A percentile compares a stretch with the other conserved stretches of the same genome.
phyloP scores from a whole-genome alignment of 1,140 invertebrate species.

The Metaphire vulgaris region DNA sequence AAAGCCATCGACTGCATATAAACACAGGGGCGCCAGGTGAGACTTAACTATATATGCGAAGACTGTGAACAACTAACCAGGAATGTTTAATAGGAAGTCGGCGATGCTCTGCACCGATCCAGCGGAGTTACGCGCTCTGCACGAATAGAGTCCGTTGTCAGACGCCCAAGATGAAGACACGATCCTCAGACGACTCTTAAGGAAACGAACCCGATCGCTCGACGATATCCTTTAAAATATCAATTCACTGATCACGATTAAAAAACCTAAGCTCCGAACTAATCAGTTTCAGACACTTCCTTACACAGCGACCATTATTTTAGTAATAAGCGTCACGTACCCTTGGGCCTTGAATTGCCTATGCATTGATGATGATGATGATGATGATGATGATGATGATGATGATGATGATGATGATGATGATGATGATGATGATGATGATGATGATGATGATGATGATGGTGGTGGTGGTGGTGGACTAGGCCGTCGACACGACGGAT shows the following conservation, averaged over 20 bases:
- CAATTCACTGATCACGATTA: no score
- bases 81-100: conserved; percentile 57
- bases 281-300: no score
- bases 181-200: conserved; percentile 62
- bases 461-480: neutral
- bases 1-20: no score
- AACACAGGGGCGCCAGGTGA: no score
- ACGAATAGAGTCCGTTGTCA: conserved; percentile 68
- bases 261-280: no score
- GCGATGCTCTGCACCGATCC: conserved; percentile 57
- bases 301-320: no score
- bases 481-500: no score
- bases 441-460: conserved; percentile 13
- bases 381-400: conserved; percentile 11
- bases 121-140: conserved; percentile 61
- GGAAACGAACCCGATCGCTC: conserved; percentile 58
- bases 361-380: conserved; percentile 8
- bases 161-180: conserved; percentile 55
- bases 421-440: neutral
- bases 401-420: conserved; percentile 5
- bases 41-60: no score
- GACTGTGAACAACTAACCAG: no score
- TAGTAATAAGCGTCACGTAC: no score
- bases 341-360: no score
- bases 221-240: conserved; percentile 54